Evolutionary conservation across 2,888 invertebrate species (phyloP).

Genomic region (Cylloceria caligata): DNA sequence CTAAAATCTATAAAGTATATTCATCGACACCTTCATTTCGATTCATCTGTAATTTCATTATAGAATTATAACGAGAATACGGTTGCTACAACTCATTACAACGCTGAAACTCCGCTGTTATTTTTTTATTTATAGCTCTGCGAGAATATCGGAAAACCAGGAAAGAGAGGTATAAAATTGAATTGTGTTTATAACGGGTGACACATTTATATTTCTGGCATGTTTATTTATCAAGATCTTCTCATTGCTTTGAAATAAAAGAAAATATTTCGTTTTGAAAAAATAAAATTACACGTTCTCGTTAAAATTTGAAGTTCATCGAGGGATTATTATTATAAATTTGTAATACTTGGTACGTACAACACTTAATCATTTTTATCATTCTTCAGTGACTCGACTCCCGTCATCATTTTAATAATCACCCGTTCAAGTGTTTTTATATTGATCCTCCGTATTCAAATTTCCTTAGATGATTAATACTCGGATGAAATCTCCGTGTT

Average conservation of each 20-base stretch:
- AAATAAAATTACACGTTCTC: too few species aligned
- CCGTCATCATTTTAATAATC: background rate
- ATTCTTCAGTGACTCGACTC: too few species aligned
- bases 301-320: too few species aligned
- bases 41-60: slow-evolving; percentile 23
- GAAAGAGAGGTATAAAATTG: background rate
- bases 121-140: background rate
- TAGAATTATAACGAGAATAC: slow-evolving; percentile 26
- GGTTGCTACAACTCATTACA: slow-evolving; percentile 13
- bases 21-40: background rate
- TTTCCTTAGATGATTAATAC: background rate
- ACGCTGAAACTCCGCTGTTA: background rate
- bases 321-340: too few species aligned
- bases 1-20: slow-evolving; percentile 18
- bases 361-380: too few species aligned
- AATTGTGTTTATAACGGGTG: background rate
- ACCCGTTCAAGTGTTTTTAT: background rate
- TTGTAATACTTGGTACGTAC: too few species aligned
- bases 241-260: too few species aligned
- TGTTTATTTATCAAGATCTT: background rate
- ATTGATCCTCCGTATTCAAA: background rate
- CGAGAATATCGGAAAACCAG: background rate
- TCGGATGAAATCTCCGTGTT: background rate
- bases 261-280: too few species aligned
- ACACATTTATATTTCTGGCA: background rate